A percentile compares a stretch with the other conserved stretches of the same genome.
Conservation (phyloP, 2,113 vertebrate genomes). For the Thinocorus orbignyianus region DNA sequence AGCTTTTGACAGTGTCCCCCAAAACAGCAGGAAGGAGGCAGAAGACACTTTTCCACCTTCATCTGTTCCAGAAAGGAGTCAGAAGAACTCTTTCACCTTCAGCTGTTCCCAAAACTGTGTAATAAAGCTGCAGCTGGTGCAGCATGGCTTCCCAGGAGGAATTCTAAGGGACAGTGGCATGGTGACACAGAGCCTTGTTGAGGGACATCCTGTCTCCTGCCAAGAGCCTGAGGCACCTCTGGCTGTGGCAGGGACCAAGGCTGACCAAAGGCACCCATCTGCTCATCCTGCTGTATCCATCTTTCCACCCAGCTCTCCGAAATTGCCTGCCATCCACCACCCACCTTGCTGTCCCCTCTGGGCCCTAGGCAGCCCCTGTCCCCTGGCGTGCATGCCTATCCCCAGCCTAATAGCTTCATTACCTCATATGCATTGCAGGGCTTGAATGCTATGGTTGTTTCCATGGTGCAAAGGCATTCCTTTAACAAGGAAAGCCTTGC, state of each 20-base stretch:
- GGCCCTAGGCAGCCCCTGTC: rapidly evolving
- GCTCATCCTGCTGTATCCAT: rapidly evolving
- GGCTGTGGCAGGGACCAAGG: rapidly evolving
- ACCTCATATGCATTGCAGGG: neutral
- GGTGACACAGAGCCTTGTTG: rapidly evolving
- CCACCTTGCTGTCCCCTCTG: neutral
- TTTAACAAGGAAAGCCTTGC: neutral
- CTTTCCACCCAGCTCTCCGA: rapidly evolving
- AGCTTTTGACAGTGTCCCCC: rapidly evolving
- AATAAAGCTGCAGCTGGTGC: neutral
- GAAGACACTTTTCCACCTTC: neutral
- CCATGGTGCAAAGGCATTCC: rapidly evolving
- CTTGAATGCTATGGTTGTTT: neutral
- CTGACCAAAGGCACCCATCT: rapidly evolving
- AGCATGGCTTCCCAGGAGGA: neutral
- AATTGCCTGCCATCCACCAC: rapidly evolving
- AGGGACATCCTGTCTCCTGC: rapidly evolving
- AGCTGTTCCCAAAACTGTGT: neutral
- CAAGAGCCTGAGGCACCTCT: neutral
- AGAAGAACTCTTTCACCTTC: neutral
- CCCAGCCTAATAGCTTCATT: neutral
- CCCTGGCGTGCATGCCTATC: rapidly evolving
- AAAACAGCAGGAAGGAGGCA: neutral
- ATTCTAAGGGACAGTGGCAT: rapidly evolving
- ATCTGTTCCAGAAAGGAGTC: neutral